phyloP scores from a whole-genome alignment of 2,113 vertebrate species.

The Atrichornis clamosus region DNA sequence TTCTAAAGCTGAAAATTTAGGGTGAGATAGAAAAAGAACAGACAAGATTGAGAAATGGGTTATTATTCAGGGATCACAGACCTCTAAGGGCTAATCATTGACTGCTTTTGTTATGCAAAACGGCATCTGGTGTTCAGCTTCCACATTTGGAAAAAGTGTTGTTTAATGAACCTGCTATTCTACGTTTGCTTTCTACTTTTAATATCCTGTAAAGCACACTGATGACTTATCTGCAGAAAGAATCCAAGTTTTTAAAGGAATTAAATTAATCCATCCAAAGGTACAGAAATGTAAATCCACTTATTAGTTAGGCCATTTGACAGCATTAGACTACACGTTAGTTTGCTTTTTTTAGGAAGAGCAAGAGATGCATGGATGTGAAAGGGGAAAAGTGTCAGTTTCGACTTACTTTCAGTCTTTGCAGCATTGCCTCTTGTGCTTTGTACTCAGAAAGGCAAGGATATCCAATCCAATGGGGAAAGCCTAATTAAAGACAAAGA shows the following conservation, averaged over 20 bases:
- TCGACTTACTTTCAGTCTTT: neutral
- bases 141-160: slow-evolving; percentile 31
- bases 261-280: neutral
- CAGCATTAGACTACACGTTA: neutral
- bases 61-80: slow-evolving; percentile 53
- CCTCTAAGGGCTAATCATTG: slow-evolving; percentile 40
- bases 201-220: slow-evolving; percentile 37
- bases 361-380: neutral
- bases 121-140: slow-evolving; percentile 56
- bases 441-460: neutral
- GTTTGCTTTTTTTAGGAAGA: neutral
- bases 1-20: slow-evolving; percentile 5
- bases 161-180: slow-evolving; percentile 53
- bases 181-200: slow-evolving; percentile 23
- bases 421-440: neutral
- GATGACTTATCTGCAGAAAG: slow-evolving; percentile 6
- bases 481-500: neutral
- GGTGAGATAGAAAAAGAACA: neutral
- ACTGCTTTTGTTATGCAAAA: slow-evolving; percentile 65
- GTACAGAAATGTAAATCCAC: slow-evolving; percentile 39
- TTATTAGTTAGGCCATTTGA: neutral
- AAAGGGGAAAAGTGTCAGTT: neutral
- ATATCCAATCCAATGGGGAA: neutral
- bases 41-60: slow-evolving; percentile 26
- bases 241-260: slow-evolving; percentile 35